Base-by-base conservation (phyloP, 2,113 vertebrate species). In the Motacilla tschutschensis region DNA sequence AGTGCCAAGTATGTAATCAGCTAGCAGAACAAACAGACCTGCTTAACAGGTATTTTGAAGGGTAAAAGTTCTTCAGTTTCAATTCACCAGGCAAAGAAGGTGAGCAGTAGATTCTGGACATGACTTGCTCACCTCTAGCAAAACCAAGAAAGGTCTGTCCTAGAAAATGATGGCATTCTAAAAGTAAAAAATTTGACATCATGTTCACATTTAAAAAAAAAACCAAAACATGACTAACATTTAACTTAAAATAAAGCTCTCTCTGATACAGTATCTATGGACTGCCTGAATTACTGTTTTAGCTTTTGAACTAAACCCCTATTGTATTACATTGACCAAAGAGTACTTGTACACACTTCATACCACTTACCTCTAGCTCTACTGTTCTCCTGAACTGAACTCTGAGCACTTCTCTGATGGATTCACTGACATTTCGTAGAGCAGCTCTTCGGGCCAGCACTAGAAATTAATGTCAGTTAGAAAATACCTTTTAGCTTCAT, bases 341-440 rank as follows among this genome's bases (percentile, higher is more conserved):
- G 22, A 70, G 36, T 46, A 73, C 35, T 55, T 77, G 57, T 13
- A 48, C n/a, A 43, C 21, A 51, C 79, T 83, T 87, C 38, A 31
- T 5, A 67, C 4, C 50, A 88, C 96, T 95, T 97, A 99, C 99
- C 98, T 99, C 98, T 64, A 99, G 95, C 91, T 99, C 99, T 80
- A 99, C 96, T 0, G 97, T 96, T 54, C 97, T 97, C 92, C 97
- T 98, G 96, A 99, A 99, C 80, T 98, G 97, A 29, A 51, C 82
- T 92, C 97, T 98, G 88, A 99, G 92, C 75, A 98, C 97, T 83
- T 98, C 97, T 91, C 96, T 97, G 90, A 99, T 96, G 93, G 98
- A 96, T 63, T 97, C 96, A 76, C 97, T 99, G 93, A 98, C 97
- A 88, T 98, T 98, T 92, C 97, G 98, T 62, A 97, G 93, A 79